A percentile compares a stretch with the other conserved stretches of the same genome.
phyloP scores from a whole-genome alignment of 92 coral and sea anemone species.

The Porites lobata region DNA sequence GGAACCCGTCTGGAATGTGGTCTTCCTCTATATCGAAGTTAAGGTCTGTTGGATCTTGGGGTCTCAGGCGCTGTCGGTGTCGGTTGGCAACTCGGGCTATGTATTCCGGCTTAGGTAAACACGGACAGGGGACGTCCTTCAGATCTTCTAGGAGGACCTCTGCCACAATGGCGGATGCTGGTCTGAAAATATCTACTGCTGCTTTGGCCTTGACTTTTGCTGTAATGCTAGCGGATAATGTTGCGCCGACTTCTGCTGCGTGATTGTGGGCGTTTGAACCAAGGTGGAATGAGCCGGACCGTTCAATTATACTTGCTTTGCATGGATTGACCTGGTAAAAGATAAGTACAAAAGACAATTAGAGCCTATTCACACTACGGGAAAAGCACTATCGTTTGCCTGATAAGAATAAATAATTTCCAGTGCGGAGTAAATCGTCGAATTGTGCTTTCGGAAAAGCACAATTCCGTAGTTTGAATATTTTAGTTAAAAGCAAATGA shows the following conservation, averaged over 20 bases:
- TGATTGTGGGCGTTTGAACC: constrained; percentile 27
- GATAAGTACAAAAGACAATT: not conserved
- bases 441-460: no score
- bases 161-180: constrained; percentile 30
- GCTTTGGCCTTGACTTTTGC: constrained; percentile 21
- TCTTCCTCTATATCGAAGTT: constrained; percentile 7
- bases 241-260: constrained; percentile 12
- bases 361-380: no score
- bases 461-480: no score
- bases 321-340: constrained; percentile 28
- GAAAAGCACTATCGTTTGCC: no score
- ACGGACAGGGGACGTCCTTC: constrained; percentile 8
- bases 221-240: constrained; percentile 3
- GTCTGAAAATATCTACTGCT: constrained; percentile 23
- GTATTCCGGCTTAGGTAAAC: no score
- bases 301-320: not conserved
- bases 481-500: no score
- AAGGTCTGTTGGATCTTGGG: constrained; percentile 20
- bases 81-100: constrained; percentile 4
- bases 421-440: no score
- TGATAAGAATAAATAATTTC: no score
- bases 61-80: constrained; percentile 25
- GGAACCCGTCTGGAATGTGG: constrained; percentile 27
- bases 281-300: not conserved
- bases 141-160: constrained; percentile 29